Evolutionary conservation across 2,888 invertebrate species (phyloP).

Genomic region (Cephus sareptanus): DNA sequence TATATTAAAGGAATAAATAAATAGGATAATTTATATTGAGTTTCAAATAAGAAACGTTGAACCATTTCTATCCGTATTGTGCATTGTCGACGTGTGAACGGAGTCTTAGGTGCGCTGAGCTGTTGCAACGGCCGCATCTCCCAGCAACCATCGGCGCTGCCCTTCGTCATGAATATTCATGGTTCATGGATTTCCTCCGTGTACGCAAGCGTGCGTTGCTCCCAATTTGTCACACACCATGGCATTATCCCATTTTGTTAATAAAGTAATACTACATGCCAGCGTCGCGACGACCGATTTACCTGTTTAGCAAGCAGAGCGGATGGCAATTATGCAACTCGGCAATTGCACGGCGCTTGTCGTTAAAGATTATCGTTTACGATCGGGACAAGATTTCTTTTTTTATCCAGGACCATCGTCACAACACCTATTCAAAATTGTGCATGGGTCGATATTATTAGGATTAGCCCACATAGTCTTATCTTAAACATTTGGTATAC

Average conservation of each 20-base stretch:
- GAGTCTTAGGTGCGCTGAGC: constrained; percentile 23
- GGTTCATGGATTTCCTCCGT: constrained; percentile 42
- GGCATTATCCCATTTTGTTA: constrained; percentile 63
- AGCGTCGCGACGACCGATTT: constrained; percentile 39
- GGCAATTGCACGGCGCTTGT: constrained; percentile 34
- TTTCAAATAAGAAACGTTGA: too few relatives aligned
- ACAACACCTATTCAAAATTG: too few relatives aligned
- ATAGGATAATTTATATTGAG: too few relatives aligned
- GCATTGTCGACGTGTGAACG: constrained; percentile 39
- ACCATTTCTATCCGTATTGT: background rate
- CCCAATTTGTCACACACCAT: constrained; percentile 65
- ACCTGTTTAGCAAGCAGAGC: constrained; percentile 28
- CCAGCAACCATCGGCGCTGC: constrained; percentile 24
- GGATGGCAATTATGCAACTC: constrained; percentile 47
- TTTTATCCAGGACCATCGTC: too few relatives aligned
- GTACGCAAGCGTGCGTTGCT: constrained; percentile 56
- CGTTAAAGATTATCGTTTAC: background rate
- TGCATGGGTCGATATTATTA: too few relatives aligned
- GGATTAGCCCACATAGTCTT: too few relatives aligned
- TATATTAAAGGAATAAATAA: too few relatives aligned
- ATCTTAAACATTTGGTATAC: too few relatives aligned
- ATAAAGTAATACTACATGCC: constrained; percentile 58
- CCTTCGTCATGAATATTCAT: constrained; percentile 59
- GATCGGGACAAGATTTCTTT: too few relatives aligned
- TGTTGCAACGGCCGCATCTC: background rate